A percentile compares a stretch with the other conserved stretches of the same genome.
phyloP scores from a whole-genome alignment of 2,113 vertebrate species.

The Harpagus bidentatus region DNA sequence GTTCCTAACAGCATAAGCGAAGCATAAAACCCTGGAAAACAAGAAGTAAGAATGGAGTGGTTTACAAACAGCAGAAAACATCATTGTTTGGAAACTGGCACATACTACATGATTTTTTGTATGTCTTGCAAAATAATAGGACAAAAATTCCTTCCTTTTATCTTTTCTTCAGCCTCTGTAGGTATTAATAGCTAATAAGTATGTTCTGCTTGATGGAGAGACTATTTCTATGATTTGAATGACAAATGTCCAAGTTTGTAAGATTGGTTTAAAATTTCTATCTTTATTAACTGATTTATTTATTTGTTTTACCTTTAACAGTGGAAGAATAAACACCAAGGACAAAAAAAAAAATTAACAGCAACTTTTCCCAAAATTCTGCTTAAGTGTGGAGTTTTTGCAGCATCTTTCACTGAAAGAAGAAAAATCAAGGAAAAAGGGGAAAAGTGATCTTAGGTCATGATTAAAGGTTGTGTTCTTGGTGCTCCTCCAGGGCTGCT shows the following conservation, averaged over 20 bases:
- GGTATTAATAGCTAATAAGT: not conserved
- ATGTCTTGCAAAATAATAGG: not conserved
- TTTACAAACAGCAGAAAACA: not conserved
- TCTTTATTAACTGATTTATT: not conserved
- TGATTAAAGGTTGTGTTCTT: slow-evolving; percentile 1
- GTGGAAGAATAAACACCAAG: not conserved
- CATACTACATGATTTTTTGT: not conserved
- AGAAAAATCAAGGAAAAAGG: not conserved
- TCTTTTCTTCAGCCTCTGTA: not conserved
- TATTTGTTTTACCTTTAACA: not conserved
- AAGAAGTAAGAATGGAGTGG: not conserved
- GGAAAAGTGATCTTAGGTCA: not conserved
- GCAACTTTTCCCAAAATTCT: not conserved
- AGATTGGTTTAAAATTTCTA: not conserved
- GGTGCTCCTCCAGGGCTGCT: not conserved
- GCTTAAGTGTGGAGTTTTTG: not conserved
- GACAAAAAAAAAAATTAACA: not conserved
- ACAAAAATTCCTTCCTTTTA: not conserved
- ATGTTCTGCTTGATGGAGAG: not conserved
- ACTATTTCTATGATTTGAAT: not conserved
- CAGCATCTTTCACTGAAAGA: not conserved
- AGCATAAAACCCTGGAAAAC: not conserved
- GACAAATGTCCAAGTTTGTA: not conserved
- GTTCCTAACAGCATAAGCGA: not conserved
- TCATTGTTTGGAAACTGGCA: not conserved